These are phyloP conservation scores for Eupleurogrammus muticus DNA, from an alignment of 2,797 vertebrate genomes.

Conservation along the genomic window DNA sequence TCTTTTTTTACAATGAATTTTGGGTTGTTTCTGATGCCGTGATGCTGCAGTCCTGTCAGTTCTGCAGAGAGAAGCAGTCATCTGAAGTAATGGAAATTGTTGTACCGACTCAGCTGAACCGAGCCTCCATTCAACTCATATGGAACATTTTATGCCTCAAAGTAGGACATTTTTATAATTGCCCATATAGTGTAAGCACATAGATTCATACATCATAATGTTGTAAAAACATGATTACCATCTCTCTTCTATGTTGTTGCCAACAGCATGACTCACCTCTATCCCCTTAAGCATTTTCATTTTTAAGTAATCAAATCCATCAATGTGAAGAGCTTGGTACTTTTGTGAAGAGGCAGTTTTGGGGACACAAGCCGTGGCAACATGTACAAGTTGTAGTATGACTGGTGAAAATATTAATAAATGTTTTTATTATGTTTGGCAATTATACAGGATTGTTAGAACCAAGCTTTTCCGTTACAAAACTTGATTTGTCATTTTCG, in stretches of 20 bases:
- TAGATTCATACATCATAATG: not conserved
- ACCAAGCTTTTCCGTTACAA: slow-evolving; percentile 20
- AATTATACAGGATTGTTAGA: slow-evolving; percentile 9
- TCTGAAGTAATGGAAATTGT: slow-evolving; percentile 30
- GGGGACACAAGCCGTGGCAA: slow-evolving; percentile 11
- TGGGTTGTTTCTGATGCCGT: slow-evolving; percentile 14
- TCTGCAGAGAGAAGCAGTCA: slow-evolving; percentile 31
- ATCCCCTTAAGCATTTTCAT: slow-evolving; percentile 1
- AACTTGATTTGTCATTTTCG: slow-evolving; percentile 20
- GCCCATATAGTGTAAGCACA: not conserved
- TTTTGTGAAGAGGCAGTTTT: slow-evolving; percentile 3
- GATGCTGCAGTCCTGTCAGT: slow-evolving; percentile 28
- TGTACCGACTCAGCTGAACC: slow-evolving; percentile 12
- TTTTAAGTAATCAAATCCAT: slow-evolving; percentile 40
- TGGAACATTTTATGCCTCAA: slow-evolving; percentile 5
- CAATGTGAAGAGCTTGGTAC: slow-evolving; percentile 6
- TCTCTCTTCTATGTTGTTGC: not conserved
- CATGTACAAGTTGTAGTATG: slow-evolving; percentile 9
- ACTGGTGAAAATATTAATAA: slow-evolving; percentile 15
- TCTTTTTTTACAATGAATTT: slow-evolving; percentile 1
- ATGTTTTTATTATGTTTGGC: slow-evolving; percentile 17
- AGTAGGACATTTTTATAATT: slow-evolving; percentile 10
- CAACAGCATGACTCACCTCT: not conserved
- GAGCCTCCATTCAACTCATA: slow-evolving; percentile 6
- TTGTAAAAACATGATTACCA: slow-evolving; percentile 1